Percentiles rank a stretch among this genome's conserved stretches.
Conservation (phyloP, 1,140 invertebrate genomes). For the Zophobas atratus region DNA sequence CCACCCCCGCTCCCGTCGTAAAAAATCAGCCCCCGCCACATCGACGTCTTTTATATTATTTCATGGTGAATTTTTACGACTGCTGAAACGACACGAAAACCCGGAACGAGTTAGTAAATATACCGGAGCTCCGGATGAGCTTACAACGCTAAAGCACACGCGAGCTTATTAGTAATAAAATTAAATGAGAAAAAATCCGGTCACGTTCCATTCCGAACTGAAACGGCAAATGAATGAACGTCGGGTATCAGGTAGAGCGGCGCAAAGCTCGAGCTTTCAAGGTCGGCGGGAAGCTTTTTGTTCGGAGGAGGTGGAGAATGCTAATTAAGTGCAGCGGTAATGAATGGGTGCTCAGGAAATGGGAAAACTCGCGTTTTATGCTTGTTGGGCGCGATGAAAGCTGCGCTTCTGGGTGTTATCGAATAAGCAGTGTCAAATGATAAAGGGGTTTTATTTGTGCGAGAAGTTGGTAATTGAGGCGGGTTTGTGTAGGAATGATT, state of each 20-base stretch:
- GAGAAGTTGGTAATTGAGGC: no score
- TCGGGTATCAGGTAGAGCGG: no score
- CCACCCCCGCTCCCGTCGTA: neutral
- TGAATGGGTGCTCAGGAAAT: neutral
- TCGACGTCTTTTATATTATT: conserved; percentile 17
- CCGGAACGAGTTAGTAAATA: neutral
- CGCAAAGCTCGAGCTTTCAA: no score
- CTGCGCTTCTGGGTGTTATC: no score
- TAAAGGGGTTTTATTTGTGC: no score
- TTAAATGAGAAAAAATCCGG: conserved; percentile 17
- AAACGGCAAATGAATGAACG: neutral
- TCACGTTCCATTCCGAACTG: neutral
- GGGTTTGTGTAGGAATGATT: no score
- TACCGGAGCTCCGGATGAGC: neutral
- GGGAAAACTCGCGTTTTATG: neutral
- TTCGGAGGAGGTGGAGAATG: neutral
- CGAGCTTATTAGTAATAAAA: conserved; percentile 22
- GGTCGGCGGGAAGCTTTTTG: neutral
- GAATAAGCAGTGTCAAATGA: no score
- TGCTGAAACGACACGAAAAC: neutral
- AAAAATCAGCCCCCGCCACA: neutral
- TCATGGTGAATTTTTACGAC: neutral
- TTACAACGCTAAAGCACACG: conserved; percentile 9
- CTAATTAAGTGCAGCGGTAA: neutral
- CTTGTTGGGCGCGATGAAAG: no score